Evolutionary conservation across 1,140 invertebrate species (phyloP).

Genomic region (Plutomurus gul): DNA sequence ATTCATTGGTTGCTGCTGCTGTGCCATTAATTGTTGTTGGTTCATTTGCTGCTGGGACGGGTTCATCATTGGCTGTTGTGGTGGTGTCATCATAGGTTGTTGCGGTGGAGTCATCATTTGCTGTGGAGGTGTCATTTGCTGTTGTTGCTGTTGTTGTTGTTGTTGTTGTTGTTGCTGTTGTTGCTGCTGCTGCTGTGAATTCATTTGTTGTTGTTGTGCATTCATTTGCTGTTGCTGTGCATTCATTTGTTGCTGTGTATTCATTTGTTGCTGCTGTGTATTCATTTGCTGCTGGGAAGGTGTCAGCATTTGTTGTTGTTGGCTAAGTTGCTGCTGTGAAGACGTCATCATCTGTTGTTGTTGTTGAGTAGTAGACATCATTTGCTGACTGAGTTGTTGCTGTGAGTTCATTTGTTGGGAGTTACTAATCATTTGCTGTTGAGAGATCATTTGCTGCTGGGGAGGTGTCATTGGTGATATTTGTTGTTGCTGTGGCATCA

Average conservation of each 20-base stretch:
- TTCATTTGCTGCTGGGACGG: conserved; percentile 34
- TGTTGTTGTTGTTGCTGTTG: not conserved
- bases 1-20: conserved; percentile 15
- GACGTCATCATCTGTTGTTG: not conserved
- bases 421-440: not conserved
- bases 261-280: not conserved
- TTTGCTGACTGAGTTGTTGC: not conserved
- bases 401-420: not conserved
- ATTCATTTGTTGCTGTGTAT: not conserved
- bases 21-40: conserved; percentile 49
- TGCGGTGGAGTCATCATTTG: not conserved
- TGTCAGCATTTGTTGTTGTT: not conserved
- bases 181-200: conserved; percentile 14
- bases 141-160: conserved; percentile 25
- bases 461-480: not conserved
- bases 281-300: conserved; percentile 3
- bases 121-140: not conserved
- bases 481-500: not conserved
- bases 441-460: not conserved
- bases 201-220: not conserved
- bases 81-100: not conserved
- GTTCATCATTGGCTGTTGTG: not conserved
- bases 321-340: not conserved
- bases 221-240: not conserved
- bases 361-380: not conserved